phyloP scores from a whole-genome alignment of 2,888 invertebrate species.

The Leistus spinibarbis region DNA sequence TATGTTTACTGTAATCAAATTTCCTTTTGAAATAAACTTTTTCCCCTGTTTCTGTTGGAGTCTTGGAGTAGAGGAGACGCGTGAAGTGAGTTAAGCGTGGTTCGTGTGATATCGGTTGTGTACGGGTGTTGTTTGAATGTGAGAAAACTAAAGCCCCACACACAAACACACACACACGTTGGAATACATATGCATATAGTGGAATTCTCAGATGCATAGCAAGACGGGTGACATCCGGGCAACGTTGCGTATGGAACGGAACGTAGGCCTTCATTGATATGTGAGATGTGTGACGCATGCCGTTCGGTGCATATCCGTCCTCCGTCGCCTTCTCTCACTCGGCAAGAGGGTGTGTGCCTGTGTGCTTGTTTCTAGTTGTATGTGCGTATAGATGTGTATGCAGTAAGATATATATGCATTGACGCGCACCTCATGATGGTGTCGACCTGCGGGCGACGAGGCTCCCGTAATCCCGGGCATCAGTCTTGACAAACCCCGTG shows the following conservation, averaged over 20 bases:
- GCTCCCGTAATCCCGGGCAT: conserved; percentile 23
- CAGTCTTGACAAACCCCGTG: conserved; percentile 24
- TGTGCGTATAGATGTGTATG: background rate
- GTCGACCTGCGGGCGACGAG: conserved; percentile 2
- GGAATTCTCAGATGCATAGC: background rate
- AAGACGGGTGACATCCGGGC: background rate
- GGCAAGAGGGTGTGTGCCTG: background rate
- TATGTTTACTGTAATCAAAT: too few species aligned
- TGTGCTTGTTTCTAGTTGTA: too few species aligned
- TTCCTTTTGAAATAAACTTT: too few species aligned
- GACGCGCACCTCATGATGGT: background rate
- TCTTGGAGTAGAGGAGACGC: too few species aligned
- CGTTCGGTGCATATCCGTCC: conserved; percentile 12
- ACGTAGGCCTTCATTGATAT: conserved; percentile 9
- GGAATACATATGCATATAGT: background rate
- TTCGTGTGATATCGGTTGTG: background rate
- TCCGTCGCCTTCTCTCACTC: background rate
- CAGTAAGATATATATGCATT: background rate
- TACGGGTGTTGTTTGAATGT: background rate
- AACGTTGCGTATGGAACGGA: background rate
- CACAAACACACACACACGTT: background rate
- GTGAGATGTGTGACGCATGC: conserved; percentile 11
- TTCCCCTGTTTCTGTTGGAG: too few species aligned
- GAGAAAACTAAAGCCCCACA: background rate
- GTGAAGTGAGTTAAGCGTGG: background rate